Evolutionary conservation across 2,113 vertebrate species (phyloP), one percentile per base, ranked within the genome.

Genomic region (Cyprinodon variegatus): DNA sequence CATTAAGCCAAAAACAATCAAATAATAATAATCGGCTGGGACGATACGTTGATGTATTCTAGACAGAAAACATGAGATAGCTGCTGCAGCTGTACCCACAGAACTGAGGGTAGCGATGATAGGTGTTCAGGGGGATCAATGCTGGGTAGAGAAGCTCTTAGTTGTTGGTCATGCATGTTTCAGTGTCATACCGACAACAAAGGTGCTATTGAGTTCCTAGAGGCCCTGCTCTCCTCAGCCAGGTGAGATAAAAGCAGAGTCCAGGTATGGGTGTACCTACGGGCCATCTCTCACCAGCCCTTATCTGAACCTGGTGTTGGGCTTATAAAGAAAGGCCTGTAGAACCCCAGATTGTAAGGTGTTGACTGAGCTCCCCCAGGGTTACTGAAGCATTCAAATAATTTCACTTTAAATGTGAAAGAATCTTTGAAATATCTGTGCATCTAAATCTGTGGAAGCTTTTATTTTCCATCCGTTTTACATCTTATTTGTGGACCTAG

Each of bases 201-300:
- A 79, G 90, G 74, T 65, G 75, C 76, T 72, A 79, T 87, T 92
- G 72, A 81, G 41, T 68, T 61, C 68, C 63, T 74, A 84, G 61
- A 84, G 86, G 76, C 83, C 79, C 65, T 6, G 11, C 81, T 88
- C 71, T 76, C 66, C 69, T 82, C 68, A 82, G 79, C 67, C 81
- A 83, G 70, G 78, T 90, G 68, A 80, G 77, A 86, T 88, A 90
- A 88, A 79, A 75, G 70, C 72, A 61, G 14, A 22, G 65, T 69
- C 59, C 37, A 13, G 70, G 36, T 80, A 77, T 72, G 64, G 73
- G 73, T 36, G 38, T 48, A 68, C 39, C 73, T 2, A 20, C 38
- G 68, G 77, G 59, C 39, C 29, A 10, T 77, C 90, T 77, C 63
- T 90, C 85, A 83, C 11, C 72, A 29, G 60, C 64, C 62, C 61